phyloP scores from a whole-genome alignment of 2,888 invertebrate genomes.

The Trachelus troglodyta region DNA sequence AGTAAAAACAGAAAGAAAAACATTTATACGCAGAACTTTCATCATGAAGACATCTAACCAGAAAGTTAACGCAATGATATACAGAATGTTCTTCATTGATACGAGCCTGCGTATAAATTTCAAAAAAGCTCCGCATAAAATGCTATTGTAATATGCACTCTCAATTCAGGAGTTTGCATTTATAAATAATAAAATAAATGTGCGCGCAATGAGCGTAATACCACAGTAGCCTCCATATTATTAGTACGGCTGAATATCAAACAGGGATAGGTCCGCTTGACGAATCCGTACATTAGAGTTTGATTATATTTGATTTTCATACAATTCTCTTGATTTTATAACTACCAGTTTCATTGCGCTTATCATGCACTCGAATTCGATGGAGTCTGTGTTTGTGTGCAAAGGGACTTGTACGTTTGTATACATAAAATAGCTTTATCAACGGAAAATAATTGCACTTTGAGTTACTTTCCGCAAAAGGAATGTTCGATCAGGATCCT shows the following conservation, averaged over 20 bases:
- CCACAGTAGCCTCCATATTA: not conserved
- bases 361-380: not conserved
- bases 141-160: not conserved
- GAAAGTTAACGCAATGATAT: not conserved
- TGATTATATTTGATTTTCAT: not conserved
- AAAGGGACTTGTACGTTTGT: not conserved
- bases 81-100: not conserved
- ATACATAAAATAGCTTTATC: not conserved
- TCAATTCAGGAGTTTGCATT: not conserved
- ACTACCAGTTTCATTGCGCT: not conserved
- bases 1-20: constrained; percentile 9
- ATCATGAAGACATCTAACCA: constrained; percentile 15
- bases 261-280: not conserved
- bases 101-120: not conserved
- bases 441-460: not conserved
- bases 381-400: not conserved
- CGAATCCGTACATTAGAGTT: not conserved
- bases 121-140: not conserved
- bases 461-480: not conserved
- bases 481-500: constrained; percentile 47
- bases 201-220: not conserved
- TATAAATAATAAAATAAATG: not conserved
- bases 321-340: not conserved
- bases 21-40: constrained; percentile 15
- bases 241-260: not conserved